These are phyloP conservation scores for Enteromius anoplus DNA, from an alignment of 2,797 vertebrate species.

Conservation along the genomic window DNA sequence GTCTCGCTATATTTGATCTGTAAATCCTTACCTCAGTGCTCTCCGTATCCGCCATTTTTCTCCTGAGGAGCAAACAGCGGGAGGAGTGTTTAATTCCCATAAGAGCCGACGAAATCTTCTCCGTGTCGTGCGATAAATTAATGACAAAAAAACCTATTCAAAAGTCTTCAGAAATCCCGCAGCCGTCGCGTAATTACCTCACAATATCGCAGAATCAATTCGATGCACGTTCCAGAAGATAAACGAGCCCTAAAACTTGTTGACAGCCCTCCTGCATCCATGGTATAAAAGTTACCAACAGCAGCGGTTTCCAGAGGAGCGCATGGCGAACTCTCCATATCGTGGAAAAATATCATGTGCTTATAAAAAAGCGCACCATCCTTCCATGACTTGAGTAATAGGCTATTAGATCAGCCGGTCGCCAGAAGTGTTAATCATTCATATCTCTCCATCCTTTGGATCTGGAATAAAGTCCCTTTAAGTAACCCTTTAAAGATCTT, in stretches of 20 bases:
- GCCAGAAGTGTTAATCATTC: conserved; percentile 13
- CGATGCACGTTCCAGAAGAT: conserved; percentile 62
- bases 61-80: conserved; percentile 96
- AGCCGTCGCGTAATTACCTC: conserved; percentile 5
- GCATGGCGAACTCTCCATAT: neutral
- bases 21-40: conserved; percentile 68
- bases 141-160: conserved; percentile 14
- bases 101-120: conserved; percentile 76
- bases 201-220: conserved; percentile 47
- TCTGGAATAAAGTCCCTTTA: neutral
- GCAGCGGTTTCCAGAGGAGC: conserved; percentile 59
- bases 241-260: conserved; percentile 52
- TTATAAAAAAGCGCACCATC: conserved; percentile 18
- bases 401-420: neutral
- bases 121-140: conserved; percentile 51
- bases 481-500: conserved; percentile 18
- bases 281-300: conserved; percentile 70
- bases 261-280: conserved; percentile 64
- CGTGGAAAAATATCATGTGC: neutral
- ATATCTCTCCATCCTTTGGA: neutral
- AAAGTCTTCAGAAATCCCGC: conserved; percentile 15
- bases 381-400: conserved; percentile 4
- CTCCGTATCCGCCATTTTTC: conserved; percentile 96
- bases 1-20: neutral
- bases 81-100: conserved; percentile 99